Evolutionary conservation across 1,140 invertebrate genomes (phyloP).

Genomic region (Lycorma delicatula): DNA sequence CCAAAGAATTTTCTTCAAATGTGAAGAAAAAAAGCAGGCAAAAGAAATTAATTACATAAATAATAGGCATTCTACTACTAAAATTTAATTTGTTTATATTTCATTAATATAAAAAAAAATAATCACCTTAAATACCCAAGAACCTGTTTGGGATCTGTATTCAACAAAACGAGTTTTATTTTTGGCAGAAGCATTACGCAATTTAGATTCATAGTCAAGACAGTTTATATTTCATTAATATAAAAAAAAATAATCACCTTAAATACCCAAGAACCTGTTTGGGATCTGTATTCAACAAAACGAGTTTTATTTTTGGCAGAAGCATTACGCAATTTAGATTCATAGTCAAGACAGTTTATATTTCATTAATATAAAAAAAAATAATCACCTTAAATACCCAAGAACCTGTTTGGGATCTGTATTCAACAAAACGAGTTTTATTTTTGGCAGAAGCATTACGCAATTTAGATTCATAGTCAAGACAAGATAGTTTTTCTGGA

Average conservation of each 20-base stretch:
- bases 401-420: constrained; percentile 87
- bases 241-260: too few relatives aligned
- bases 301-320: constrained; percentile 78
- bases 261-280: constrained; percentile 94
- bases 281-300: constrained; percentile 90
- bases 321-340: constrained; percentile 72
- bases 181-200: constrained; percentile 75
- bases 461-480: constrained; percentile 84
- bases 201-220: constrained; percentile 81
- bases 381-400: constrained; percentile 77
- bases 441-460: constrained; percentile 76
- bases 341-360: constrained; percentile 81
- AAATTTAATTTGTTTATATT: too few relatives aligned
- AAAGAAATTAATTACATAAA: too few relatives aligned
- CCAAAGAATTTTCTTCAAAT: too few relatives aligned
- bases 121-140: constrained; percentile 93
- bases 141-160: constrained; percentile 89
- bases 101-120: too few relatives aligned
- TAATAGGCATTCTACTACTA: too few relatives aligned
- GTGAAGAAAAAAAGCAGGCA: too few relatives aligned
- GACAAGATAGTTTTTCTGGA: constrained; percentile 59
- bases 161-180: constrained; percentile 87
- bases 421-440: constrained; percentile 86
- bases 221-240: too few relatives aligned
- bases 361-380: too few relatives aligned